Conservation (phyloP, 92 coral and sea anemone species). For the Actinostola sp. region DNA sequence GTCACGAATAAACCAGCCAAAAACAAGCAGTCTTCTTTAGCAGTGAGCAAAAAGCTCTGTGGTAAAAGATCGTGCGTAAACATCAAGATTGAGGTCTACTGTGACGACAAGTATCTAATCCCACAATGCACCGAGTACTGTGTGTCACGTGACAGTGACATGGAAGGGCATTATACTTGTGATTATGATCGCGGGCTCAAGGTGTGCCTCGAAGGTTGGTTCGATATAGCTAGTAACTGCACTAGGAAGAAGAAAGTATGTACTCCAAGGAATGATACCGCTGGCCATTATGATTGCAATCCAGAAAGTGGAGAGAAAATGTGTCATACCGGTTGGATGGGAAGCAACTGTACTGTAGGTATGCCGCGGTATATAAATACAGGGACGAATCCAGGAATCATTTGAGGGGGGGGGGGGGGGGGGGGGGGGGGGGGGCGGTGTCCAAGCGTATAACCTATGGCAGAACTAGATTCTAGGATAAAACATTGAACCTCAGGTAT, state of each 20-base stretch:
- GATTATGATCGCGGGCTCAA: constrained; percentile 67
- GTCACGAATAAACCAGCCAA: constrained; percentile 41
- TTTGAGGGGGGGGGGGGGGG: no score
- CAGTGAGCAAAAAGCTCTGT: constrained; percentile 38
- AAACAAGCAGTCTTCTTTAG: constrained; percentile 37
- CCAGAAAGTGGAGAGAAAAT: constrained; percentile 69
- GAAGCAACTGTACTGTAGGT: constrained; percentile 78
- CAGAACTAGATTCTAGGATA: no score
- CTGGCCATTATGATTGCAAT: constrained; percentile 75
- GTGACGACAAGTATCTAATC: constrained; percentile 68
- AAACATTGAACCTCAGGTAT: no score
- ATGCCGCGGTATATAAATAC: no score
- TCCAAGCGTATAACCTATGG: no score
- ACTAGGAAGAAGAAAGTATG: constrained; percentile 68
- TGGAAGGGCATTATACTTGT: constrained; percentile 68
- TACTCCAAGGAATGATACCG: constrained; percentile 73
- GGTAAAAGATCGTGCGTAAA: constrained; percentile 71
- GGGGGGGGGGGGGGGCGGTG: no score
- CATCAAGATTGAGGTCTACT: constrained; percentile 59
- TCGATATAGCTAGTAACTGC: constrained; percentile 62
- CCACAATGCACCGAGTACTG: constrained; percentile 77
- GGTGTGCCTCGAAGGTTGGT: constrained; percentile 78
- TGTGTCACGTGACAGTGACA: constrained; percentile 65
- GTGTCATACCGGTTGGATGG: constrained; percentile 73
- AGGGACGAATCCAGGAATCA: no score